Evolutionary conservation across 37 sponge, comb jelly and placozoan species (phyloP), one percentile per base, ranked within the genome.

Genomic region (Amphimedon queenslandica): DNA sequence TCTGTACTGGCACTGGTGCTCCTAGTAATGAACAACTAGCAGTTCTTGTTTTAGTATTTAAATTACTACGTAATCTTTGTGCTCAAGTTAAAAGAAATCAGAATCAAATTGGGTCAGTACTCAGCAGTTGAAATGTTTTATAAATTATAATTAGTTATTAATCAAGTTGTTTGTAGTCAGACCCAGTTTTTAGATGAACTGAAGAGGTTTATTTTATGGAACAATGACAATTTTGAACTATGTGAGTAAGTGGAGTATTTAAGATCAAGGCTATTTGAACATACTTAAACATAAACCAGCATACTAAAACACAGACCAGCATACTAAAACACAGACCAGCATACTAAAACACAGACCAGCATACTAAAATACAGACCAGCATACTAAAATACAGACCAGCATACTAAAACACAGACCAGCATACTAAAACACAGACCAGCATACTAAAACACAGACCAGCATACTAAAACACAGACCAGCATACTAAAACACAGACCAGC

Each of bases 51-150:
- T 18, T 18, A 18, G 13, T 47, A 13, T 18, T 85, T 1, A 85
- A 85, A 39, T 55, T 85, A 18, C 11, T 79, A 42, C 55, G 80
- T 8, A 85, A 85, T 37, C 55, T 79, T 23, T 79, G 80, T 69
- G 86, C 80, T 35, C 80, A 69, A 31, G 75, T 74, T 2, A 39
- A 37, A 28, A 37, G 36, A 40, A 85, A 85, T 69, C 86, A 85
- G 60, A 2, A 30, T 10, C 16, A 28, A 24, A 69, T 82, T 1
- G 23, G 73, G 83, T 82, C 34, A 82, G 74, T 47, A n/a, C n/a
- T n/a, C n/a, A n/a, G n/a, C n/a, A n/a, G n/a, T n/a, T n/a, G n/a
- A n/a, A n/a, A n/a, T n/a, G n/a, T n/a, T n/a, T n/a, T n/a, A n/a
- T n/a, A n/a, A n/a, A n/a, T n/a, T n/a, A n/a, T n/a, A n/a, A n/a